phyloP scores from a whole-genome alignment of 30 jellyfish, hydroid and myxozoan genomes.

The Pseudorhiza aurosa region DNA sequence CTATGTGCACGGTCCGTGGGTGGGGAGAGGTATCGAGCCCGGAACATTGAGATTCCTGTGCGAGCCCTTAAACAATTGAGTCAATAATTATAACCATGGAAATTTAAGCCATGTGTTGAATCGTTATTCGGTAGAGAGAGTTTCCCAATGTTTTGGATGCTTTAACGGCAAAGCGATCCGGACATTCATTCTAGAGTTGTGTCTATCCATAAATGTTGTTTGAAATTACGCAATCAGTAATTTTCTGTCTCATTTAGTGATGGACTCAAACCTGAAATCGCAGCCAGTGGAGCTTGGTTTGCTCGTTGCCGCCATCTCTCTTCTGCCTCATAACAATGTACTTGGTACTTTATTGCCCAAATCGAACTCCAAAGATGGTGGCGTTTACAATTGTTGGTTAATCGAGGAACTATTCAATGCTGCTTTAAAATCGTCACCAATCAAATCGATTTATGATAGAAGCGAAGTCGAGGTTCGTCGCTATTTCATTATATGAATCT shows the following conservation, averaged over 20 bases:
- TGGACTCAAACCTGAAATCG: constrained; percentile 18
- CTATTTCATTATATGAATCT: no score
- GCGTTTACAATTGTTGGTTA: constrained; percentile 24
- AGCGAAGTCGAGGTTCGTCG: constrained; percentile 70
- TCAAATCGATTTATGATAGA: constrained; percentile 55
- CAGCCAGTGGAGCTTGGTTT: constrained; percentile 57
- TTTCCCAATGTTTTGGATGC: no score
- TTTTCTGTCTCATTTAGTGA: constrained; percentile 12
- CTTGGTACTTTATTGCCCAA: constrained; percentile 25
- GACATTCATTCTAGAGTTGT: no score
- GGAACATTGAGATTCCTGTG: no score
- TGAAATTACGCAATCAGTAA: no score
- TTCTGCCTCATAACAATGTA: constrained; percentile 61
- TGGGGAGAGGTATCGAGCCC: no score
- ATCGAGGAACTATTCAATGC: constrained; percentile 51
- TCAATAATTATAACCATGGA: no score
- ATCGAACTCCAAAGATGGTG: constrained; percentile 19
- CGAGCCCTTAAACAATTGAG: no score
- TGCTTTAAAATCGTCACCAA: constrained; percentile 37
- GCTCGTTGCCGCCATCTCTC: constrained; percentile 52
- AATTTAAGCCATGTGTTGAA: no score
- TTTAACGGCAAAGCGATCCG: no score
- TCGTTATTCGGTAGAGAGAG: no score
- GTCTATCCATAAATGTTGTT: not conserved
- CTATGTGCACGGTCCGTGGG: no score